A percentile compares a stretch with the other conserved stretches of the same genome.
These are phyloP conservation scores for Novumbra hubbsi DNA, from an alignment of 2,797 vertebrate species.

Conservation along the genomic window DNA sequence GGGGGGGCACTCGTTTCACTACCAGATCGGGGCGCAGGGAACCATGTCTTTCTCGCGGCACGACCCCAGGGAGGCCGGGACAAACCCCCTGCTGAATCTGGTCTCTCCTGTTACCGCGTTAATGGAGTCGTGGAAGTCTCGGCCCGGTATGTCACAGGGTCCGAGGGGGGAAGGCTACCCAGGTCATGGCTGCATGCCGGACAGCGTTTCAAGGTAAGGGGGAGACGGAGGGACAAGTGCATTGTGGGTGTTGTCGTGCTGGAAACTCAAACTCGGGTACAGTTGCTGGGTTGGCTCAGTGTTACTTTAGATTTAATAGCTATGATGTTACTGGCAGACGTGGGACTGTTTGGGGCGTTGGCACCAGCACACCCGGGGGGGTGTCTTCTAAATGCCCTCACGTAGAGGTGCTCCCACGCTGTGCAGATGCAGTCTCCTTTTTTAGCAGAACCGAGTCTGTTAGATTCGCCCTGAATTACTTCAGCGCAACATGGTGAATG, in stretches of 20 bases:
- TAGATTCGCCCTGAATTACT: background rate
- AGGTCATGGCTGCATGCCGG: slow-evolving; percentile 91
- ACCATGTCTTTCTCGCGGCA: slow-evolving; percentile 95
- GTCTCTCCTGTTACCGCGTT: slow-evolving; percentile 92
- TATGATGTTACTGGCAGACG: background rate
- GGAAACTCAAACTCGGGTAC: background rate
- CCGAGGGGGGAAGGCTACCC: slow-evolving; percentile 90
- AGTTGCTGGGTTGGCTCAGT: background rate
- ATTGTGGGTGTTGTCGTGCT: slow-evolving; percentile 4
- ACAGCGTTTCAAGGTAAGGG: slow-evolving; percentile 85
- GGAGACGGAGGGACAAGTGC: background rate
- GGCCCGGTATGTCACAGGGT: slow-evolving; percentile 76
- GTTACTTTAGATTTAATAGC: background rate
- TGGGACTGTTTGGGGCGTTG: background rate
- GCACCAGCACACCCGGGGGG: background rate
- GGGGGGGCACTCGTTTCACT: slow-evolving; percentile 98
- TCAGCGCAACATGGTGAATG: slow-evolving; percentile 23
- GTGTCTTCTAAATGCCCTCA: background rate
- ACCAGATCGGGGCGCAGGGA: slow-evolving; percentile 98
- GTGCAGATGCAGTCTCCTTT: no score
- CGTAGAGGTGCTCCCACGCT: background rate
- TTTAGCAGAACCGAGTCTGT: background rate
- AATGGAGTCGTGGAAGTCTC: slow-evolving; percentile 95
- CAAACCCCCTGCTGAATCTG: slow-evolving; percentile 94
- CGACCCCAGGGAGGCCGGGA: slow-evolving; percentile 85